Evolutionary conservation across 1,140 invertebrate species (phyloP).

Genomic region (Arion vulgaris): DNA sequence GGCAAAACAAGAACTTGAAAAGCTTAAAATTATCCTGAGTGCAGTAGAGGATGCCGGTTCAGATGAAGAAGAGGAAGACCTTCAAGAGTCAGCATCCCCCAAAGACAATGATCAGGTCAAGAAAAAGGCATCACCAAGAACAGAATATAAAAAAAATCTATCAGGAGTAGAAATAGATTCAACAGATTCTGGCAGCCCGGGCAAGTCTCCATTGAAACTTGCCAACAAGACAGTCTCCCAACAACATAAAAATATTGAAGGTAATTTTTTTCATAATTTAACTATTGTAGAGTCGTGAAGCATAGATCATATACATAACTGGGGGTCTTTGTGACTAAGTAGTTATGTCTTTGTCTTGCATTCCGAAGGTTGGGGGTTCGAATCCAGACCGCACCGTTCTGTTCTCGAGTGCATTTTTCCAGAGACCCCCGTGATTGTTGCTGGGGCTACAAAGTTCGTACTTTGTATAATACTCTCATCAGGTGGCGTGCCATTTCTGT

Average conservation of each 20-base stretch:
- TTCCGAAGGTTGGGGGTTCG: too few species aligned
- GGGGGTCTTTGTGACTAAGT: too few species aligned
- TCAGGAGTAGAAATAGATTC: not conserved
- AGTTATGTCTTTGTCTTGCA: too few species aligned
- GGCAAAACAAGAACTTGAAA: conserved; percentile 63
- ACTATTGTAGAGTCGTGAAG: too few species aligned
- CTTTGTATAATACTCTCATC: too few species aligned
- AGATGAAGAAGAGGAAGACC: conserved; percentile 30
- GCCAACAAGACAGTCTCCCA: not conserved
- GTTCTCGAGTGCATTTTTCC: too few species aligned
- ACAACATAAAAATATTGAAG: not conserved
- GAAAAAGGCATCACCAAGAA: not conserved
- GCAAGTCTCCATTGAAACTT: not conserved
- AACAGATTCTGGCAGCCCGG: conserved; percentile 1
- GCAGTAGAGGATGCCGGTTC: conserved; percentile 53
- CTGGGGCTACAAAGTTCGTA: too few species aligned
- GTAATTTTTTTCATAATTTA: not conserved
- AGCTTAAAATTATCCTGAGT: conserved; percentile 62
- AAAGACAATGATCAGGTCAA: not conserved
- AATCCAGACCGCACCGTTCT: too few species aligned
- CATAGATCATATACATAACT: too few species aligned
- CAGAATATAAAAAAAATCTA: conserved; percentile 10
- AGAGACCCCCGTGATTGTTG: too few species aligned
- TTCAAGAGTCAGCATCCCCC: not conserved
- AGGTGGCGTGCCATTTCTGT: too few species aligned